phyloP scores from a whole-genome alignment of 1,140 invertebrate species.

The Lycorma delicatula region DNA sequence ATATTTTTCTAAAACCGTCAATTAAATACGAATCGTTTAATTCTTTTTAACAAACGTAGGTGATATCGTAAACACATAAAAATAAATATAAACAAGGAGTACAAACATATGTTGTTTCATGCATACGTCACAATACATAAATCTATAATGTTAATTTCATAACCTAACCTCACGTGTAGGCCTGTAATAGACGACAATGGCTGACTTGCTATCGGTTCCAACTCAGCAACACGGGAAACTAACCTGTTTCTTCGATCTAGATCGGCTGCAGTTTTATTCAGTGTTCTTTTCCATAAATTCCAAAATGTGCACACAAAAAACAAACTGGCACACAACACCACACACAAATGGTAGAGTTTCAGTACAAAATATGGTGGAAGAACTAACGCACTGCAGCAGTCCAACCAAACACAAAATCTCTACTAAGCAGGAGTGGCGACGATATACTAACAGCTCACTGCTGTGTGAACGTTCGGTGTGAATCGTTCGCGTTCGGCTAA shows the following conservation, averaged over 20 bases:
- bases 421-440: slow-evolving; percentile 1
- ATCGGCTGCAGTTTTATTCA: slow-evolving; percentile 1
- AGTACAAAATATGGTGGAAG: background rate
- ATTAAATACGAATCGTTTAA: too few species aligned
- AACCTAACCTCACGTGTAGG: slow-evolving; percentile 1
- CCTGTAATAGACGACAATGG: background rate
- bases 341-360: slow-evolving; percentile 2
- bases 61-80: too few species aligned
- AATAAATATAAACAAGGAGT: too few species aligned
- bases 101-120: too few species aligned
- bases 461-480: background rate
- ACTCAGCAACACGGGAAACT: background rate
- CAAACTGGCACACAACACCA: slow-evolving; percentile 5
- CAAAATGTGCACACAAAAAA: slow-evolving; percentile 6
- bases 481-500: background rate
- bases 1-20: too few species aligned
- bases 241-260: background rate
- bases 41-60: too few species aligned
- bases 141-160: background rate
- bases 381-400: slow-evolving; percentile 2
- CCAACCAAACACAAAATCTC: slow-evolving; percentile 3
- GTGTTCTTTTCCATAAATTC: slow-evolving; percentile 1
- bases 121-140: too few species aligned
- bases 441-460: background rate
- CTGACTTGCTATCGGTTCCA: background rate